Percentiles rank a stretch among this genome's conserved stretches.
Evolutionary conservation across 2,888 invertebrate species (phyloP).

Genomic region (Rhorus exstirpatorius): DNA sequence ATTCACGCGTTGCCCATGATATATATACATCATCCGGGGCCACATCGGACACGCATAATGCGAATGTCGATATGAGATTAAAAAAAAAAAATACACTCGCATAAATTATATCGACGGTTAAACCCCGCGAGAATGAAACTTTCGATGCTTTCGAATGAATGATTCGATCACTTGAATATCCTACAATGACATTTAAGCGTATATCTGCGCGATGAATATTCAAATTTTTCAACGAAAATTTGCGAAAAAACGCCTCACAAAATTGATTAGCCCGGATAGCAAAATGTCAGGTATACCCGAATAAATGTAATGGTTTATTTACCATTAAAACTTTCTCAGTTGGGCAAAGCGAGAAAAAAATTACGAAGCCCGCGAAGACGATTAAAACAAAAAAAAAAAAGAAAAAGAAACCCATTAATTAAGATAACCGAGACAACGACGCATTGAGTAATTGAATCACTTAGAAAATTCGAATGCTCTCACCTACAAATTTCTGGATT

Average conservation of each 20-base stretch:
- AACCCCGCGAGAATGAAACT: conserved; percentile 35
- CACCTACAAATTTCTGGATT: not conserved
- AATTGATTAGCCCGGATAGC: too few relatives aligned
- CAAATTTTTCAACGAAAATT: too few relatives aligned
- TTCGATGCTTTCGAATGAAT: conserved; percentile 30
- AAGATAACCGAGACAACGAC: too few relatives aligned
- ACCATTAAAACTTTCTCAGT: too few relatives aligned
- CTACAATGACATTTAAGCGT: conserved; percentile 18
- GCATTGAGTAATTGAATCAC: not conserved
- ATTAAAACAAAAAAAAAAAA: too few relatives aligned
- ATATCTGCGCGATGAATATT: not conserved
- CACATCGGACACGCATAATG: not conserved
- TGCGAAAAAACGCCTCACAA: too few relatives aligned
- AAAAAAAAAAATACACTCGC: conserved; percentile 26
- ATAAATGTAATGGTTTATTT: too few relatives aligned
- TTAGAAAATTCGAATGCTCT: not conserved
- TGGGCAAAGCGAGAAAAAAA: too few relatives aligned
- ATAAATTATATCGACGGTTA: conserved; percentile 45
- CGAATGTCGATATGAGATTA: conserved; percentile 15
- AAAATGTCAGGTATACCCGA: too few relatives aligned
- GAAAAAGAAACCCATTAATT: too few relatives aligned
- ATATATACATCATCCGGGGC: conserved; percentile 16
- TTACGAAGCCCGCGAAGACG: too few relatives aligned
- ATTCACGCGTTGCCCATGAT: conserved; percentile 5
- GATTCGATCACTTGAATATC: not conserved